Evolutionary conservation across 2,888 invertebrate genomes (phyloP).

Genomic region (Norana najaformis): DNA sequence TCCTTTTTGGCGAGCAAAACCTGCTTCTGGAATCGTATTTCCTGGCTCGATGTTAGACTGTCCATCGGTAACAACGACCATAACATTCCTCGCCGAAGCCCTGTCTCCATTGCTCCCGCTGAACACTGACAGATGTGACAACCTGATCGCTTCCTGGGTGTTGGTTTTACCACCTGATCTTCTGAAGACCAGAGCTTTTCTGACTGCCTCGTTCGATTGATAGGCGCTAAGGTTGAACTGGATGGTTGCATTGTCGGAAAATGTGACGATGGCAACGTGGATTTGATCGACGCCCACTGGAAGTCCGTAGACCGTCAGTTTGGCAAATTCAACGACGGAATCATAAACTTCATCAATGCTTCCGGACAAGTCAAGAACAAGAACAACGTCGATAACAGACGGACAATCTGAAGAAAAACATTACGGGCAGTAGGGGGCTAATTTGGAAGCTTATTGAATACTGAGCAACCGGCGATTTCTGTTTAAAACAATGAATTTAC

Average conservation of each 20-base stretch:
- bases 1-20: constrained; percentile 27
- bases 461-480: too few relatives aligned
- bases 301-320: constrained; percentile 54
- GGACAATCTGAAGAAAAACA: constrained; percentile 32
- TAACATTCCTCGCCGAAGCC: constrained; percentile 46
- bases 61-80: constrained; percentile 53
- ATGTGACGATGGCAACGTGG: constrained; percentile 60
- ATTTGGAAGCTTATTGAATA: too few relatives aligned
- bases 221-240: constrained; percentile 52
- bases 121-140: constrained; percentile 34
- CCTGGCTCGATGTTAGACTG: constrained; percentile 54
- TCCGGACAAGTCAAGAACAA: constrained; percentile 56
- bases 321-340: constrained; percentile 52
- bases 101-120: constrained; percentile 35
- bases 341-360: constrained; percentile 46
- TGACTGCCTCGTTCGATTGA: constrained; percentile 29
- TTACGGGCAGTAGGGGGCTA: too few relatives aligned
- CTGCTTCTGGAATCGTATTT: constrained; percentile 54
- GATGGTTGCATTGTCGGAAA: constrained; percentile 54
- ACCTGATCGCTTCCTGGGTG: constrained; percentile 39
- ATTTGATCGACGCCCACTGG: constrained; percentile 54
- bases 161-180: constrained; percentile 38
- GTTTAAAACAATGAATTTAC: too few relatives aligned
- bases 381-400: constrained; percentile 48
- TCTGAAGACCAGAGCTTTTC: constrained; percentile 33